These are phyloP conservation scores for Heterodera filipjevi DNA, from an alignment of 2,888 invertebrate species.

Conservation along the genomic window DNA sequence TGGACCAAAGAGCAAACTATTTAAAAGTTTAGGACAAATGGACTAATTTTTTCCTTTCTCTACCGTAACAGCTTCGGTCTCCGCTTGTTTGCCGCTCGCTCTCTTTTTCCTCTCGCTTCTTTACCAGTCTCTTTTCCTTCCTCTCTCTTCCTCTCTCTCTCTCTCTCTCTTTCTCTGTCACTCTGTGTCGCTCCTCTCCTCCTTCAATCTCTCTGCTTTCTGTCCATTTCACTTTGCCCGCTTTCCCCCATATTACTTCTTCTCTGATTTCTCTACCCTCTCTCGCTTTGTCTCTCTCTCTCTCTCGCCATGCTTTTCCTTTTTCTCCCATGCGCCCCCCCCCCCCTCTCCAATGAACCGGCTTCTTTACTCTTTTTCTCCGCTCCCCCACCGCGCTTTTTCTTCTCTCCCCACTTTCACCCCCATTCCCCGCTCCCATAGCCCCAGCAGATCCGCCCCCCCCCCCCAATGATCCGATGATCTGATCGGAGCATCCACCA, in stretches of 20 bases:
- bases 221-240: not conserved
- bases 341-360: not conserved
- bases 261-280: not conserved
- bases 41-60: no score
- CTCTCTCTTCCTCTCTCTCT: not conserved
- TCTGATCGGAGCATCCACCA: not conserved
- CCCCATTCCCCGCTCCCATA: not conserved
- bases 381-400: not conserved
- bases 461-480: not conserved
- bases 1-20: no score
- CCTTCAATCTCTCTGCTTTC: not conserved
- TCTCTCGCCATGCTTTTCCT: not conserved
- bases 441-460: constrained; percentile 3
- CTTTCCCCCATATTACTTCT: not conserved
- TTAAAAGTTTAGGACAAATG: no score
- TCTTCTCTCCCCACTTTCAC: constrained; percentile 1
- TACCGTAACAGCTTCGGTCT: no score
- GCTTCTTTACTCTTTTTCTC: not conserved
- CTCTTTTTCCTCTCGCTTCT: not conserved
- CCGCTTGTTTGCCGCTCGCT: no score
- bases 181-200: not conserved
- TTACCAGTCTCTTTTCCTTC: no score
- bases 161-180: constrained; percentile 1
- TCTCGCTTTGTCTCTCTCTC: not conserved
- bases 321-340: not conserved